Base-by-base conservation (phyloP, 2,797 vertebrate genomes). In the Brachymystax lenok region DNA sequence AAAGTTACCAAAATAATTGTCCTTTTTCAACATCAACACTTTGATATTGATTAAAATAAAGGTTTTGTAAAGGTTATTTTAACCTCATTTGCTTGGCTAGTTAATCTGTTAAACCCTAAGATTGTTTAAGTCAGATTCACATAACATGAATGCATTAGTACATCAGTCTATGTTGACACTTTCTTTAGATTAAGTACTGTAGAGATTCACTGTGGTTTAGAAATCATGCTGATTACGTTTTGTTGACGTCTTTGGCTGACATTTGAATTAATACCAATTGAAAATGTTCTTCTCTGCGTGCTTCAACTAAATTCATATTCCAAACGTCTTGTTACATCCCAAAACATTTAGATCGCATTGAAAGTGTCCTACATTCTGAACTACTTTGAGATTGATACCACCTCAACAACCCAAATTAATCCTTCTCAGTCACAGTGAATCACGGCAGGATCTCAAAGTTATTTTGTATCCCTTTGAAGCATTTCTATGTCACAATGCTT, bases 81-180 rank as follows among this genome's bases (percentile, higher is more conserved):
- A 21, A 68, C 30, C 70, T 46, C 10, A 4, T 78, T 75, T 59
- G 33, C 78, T 79, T 74, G 64, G 78, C 5, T 12, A 21, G 81
- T 89, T 88, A 85, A 88, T 88, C 83, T 85, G 40, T 28, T 27
- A 30, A 73, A 77, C 84, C 75, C 85, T 79, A 84, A 46, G 63
- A 21, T n/a, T 74, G 68, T 69, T 74, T 50, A 78, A 70, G 67
- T 51, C 54, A 6, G 24, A 30, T 17, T 30, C 14, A 28, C 63
- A 66, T 16, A 14, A 30, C 56, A 10, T 59, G 14, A 56, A 56
- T n/a, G 54, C 2, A 5, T 56, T 56, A 56, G 24, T 13, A 24
- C 14, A 24, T 4, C 27, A 30, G 13, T 30, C 63, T 64, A 14
- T 28, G 12, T 28, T 66, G 27, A 28, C 4, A 5, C 27, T 16